Percentiles rank a stretch among this genome's conserved stretches.
phyloP scores from a whole-genome alignment of 2,113 vertebrate genomes.

The Carlito syrichta region DNA sequence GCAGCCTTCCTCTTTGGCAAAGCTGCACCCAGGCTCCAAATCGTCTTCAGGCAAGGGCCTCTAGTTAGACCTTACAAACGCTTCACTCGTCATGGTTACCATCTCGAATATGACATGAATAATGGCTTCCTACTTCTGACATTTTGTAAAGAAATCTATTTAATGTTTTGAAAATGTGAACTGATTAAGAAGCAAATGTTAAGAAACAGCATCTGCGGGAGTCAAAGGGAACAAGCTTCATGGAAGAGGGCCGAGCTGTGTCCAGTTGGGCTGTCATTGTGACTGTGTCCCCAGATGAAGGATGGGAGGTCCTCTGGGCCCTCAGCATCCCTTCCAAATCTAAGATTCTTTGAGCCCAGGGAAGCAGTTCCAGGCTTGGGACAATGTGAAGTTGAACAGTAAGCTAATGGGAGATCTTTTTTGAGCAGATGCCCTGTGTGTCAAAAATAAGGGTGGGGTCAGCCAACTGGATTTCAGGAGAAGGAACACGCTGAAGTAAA shows the following conservation, averaged over 20 bases:
- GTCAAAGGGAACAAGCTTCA: accelerated
- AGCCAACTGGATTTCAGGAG: background rate
- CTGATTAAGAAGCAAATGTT: background rate
- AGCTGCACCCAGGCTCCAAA: background rate
- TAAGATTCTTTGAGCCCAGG: background rate
- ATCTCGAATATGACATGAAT: background rate
- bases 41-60: background rate
- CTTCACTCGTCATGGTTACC: background rate
- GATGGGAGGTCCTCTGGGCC: accelerated
- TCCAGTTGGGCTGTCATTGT: accelerated
- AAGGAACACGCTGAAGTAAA: no score
- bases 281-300: accelerated
- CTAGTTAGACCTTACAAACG: background rate
- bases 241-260: accelerated
- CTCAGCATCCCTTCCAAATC: background rate
- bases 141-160: background rate
- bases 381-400: background rate
- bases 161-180: background rate
- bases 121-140: background rate
- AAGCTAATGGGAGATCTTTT: no score
- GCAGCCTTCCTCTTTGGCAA: no score
- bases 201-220: background rate
- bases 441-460: background rate
- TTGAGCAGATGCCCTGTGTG: accelerated
- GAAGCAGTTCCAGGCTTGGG: background rate